Evolutionary conservation across 2,888 invertebrate species (phyloP).

Genomic region (Notodonta dromedarius): DNA sequence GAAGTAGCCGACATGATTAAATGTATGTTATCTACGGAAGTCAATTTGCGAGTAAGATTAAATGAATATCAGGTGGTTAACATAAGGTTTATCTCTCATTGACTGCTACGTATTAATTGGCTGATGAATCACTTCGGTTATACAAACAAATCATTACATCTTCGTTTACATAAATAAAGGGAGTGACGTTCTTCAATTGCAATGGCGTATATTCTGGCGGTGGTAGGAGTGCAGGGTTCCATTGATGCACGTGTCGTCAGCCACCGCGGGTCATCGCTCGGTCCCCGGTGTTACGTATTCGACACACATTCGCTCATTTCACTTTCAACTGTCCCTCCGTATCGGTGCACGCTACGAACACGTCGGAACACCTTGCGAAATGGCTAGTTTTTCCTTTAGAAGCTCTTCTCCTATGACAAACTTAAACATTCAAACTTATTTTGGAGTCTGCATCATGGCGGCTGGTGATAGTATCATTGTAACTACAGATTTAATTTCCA

Average conservation of each 20-base stretch:
- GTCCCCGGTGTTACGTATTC: conserved; percentile 27
- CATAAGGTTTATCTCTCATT: no score
- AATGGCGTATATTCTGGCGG: no score
- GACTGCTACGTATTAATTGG: no score
- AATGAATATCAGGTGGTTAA: background rate
- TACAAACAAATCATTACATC: no score
- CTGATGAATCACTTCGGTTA: no score
- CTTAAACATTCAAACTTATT: background rate
- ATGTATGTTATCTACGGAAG: background rate
- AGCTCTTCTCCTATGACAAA: background rate
- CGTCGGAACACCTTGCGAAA: background rate
- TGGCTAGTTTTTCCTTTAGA: background rate
- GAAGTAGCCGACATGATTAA: background rate
- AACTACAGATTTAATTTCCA: no score
- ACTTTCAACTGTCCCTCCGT: conserved; percentile 40
- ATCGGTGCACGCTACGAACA: background rate
- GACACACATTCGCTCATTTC: conserved; percentile 41
- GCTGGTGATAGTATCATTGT: no score
- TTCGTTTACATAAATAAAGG: no score
- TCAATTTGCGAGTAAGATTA: background rate
- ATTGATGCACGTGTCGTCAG: conserved; percentile 9
- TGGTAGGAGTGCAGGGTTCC: no score
- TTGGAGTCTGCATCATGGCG: no score
- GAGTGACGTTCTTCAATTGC: no score
- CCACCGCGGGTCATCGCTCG: conserved; percentile 1